Evolutionary conservation across 1,140 invertebrate species (phyloP).

Genomic region (Phymastichus coffea): DNA sequence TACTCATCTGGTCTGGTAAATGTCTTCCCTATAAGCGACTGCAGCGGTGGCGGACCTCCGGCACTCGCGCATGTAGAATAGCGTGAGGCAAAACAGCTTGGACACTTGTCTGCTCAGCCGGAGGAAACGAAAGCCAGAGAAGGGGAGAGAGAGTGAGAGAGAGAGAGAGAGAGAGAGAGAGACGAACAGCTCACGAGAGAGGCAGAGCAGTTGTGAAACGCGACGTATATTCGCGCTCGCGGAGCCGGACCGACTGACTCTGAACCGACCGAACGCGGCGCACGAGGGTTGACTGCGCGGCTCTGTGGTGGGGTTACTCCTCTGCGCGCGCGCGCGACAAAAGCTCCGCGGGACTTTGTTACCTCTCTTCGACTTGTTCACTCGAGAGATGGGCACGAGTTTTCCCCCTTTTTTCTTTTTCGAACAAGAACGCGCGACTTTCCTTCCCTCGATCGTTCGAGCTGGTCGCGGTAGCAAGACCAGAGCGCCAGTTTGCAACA

Average conservation of each 20-base stretch:
- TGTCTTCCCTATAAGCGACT: too few relatives aligned
- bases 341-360: background rate
- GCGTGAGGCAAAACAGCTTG: conserved; percentile 21
- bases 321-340: background rate
- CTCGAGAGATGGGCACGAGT: background rate
- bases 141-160: background rate
- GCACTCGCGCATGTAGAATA: conserved; percentile 21
- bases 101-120: background rate
- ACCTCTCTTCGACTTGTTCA: background rate
- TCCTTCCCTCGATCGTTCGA: background rate
- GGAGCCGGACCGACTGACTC: background rate
- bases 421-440: too few relatives aligned
- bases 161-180: background rate
- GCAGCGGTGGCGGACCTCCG: background rate
- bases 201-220: background rate
- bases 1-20: conserved; percentile 21
- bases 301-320: too few relatives aligned
- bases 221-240: background rate
- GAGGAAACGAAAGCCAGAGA: background rate
- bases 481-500: too few relatives aligned
- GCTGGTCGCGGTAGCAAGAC: background rate
- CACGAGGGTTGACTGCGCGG: too few relatives aligned
- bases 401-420: background rate
- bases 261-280: too few relatives aligned
- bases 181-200: background rate